A percentile compares a stretch with the other conserved stretches of the same genome.
Conservation (phyloP, 2,888 invertebrate genomes). For the Tachina fera region DNA sequence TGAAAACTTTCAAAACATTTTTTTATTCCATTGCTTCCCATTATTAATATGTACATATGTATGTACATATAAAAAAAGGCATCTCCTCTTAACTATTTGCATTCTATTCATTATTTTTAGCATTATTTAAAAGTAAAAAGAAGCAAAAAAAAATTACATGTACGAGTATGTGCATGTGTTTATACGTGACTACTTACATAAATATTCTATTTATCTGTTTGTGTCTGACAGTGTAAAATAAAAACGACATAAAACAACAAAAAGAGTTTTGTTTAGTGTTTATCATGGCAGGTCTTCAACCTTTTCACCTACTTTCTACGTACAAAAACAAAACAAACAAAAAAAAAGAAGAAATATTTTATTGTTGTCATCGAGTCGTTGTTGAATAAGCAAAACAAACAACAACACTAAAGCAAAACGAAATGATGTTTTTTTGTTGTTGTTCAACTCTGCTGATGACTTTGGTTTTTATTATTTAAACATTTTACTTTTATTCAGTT, state of each 20-base stretch:
- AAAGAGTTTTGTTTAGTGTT: conserved; percentile 67
- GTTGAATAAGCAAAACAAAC: conserved; percentile 24
- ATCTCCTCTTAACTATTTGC: conserved; percentile 27
- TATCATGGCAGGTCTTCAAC: conserved; percentile 75
- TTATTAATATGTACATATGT: neutral
- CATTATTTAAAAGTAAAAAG: conserved; percentile 43
- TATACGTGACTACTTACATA: neutral
- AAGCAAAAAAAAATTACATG: neutral
- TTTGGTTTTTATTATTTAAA: conserved; percentile 1
- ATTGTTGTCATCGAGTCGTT: conserved; percentile 10
- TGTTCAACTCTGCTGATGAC: neutral
- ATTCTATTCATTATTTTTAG: conserved; percentile 54
- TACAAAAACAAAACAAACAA: neutral
- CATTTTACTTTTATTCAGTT: neutral
- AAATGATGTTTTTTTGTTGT: conserved; percentile 42
- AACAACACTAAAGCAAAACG: conserved; percentile 39
- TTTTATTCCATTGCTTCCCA: neutral
- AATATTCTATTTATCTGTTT: conserved; percentile 59
- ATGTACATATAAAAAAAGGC: neutral
- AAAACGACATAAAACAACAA: conserved; percentile 41
- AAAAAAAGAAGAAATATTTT: conserved; percentile 8
- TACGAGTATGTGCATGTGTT: no score
- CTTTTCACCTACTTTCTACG: conserved; percentile 81
- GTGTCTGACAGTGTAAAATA: conserved; percentile 60
- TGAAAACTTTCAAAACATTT: conserved; percentile 12